Evolutionary conservation across 2,888 invertebrate genomes (phyloP).

Genomic region (Neoitamus cyanurus): DNA sequence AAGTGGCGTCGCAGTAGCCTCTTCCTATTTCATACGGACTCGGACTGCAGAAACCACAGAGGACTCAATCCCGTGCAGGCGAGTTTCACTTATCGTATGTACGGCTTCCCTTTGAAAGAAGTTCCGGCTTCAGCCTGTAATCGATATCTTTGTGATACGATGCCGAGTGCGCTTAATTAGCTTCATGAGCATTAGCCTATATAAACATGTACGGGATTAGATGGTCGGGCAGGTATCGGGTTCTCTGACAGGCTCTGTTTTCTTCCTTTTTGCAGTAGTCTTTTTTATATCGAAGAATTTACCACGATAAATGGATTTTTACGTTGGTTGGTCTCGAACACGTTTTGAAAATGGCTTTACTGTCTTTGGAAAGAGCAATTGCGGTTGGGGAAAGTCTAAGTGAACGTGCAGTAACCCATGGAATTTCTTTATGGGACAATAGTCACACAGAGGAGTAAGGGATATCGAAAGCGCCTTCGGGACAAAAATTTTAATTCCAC

Average conservation of each 20-base stretch:
- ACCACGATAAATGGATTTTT: slow-evolving; percentile 16
- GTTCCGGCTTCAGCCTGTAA: slow-evolving; percentile 38
- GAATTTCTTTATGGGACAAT: not conserved
- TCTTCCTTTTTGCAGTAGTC: not conserved
- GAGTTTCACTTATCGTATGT: slow-evolving; percentile 3
- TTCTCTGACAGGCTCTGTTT: not conserved
- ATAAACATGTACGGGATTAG: slow-evolving; percentile 25
- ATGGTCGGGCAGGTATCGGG: slow-evolving; percentile 22
- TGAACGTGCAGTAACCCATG: not conserved
- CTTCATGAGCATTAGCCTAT: slow-evolving; percentile 40
- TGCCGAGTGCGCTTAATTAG: slow-evolving; percentile 42
- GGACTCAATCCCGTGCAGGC: not conserved
- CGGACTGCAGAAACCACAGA: slow-evolving; percentile 3
- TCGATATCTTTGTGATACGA: slow-evolving; percentile 42
- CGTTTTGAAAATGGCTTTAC: not conserved
- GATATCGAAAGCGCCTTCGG: not conserved
- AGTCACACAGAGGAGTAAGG: not conserved
- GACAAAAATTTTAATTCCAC: not conserved
- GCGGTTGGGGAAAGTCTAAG: not conserved
- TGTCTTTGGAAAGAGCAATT: not conserved
- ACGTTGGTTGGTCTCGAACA: not conserved
- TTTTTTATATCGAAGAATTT: not conserved
- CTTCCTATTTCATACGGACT: not conserved
- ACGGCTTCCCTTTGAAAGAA: slow-evolving; percentile 39
- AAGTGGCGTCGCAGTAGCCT: slow-evolving; percentile 1